A percentile compares a stretch with the other conserved stretches of the same genome.
Conservation (phyloP, 2,888 invertebrate genomes). For the Gonocerus acuteangulatus region DNA sequence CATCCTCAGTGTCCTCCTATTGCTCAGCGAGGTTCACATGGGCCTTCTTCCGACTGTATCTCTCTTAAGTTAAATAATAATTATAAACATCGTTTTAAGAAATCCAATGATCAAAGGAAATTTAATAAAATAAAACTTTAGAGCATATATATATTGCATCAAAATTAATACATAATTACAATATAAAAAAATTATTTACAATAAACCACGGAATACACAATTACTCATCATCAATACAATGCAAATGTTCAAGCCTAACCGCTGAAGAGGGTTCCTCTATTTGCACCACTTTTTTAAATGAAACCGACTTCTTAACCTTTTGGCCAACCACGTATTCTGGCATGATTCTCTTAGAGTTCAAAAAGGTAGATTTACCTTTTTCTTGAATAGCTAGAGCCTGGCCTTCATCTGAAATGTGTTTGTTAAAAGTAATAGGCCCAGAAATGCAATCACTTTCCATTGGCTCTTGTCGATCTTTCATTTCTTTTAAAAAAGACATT, state of each 20-base stretch:
- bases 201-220: background rate
- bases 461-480: conserved; percentile 23
- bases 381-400: conserved; percentile 14
- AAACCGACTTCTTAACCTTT: conserved; percentile 50
- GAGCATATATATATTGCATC: background rate
- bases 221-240: conserved; percentile 45
- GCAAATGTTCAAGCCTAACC: conserved; percentile 52
- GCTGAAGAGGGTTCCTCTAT: conserved; percentile 41
- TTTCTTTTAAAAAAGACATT: conserved; percentile 55
- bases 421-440: conserved; percentile 26
- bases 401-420: conserved; percentile 26
- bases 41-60: too few species aligned
- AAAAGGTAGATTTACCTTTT: conserved; percentile 46
- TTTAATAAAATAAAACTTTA: background rate
- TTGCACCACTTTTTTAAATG: conserved; percentile 34
- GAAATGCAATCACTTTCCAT: background rate
- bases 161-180: background rate
- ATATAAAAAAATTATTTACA: background rate
- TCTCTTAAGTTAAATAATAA: too few species aligned
- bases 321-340: conserved; percentile 75
- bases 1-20: too few species aligned
- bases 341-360: conserved; percentile 64
- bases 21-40: too few species aligned
- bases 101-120: too few species aligned
- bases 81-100: too few species aligned